A percentile compares a stretch with the other conserved stretches of the same genome.
These are phyloP conservation scores for Xenopus borealis DNA, from an alignment of 2,113 vertebrate species.

Conservation along the genomic window DNA sequence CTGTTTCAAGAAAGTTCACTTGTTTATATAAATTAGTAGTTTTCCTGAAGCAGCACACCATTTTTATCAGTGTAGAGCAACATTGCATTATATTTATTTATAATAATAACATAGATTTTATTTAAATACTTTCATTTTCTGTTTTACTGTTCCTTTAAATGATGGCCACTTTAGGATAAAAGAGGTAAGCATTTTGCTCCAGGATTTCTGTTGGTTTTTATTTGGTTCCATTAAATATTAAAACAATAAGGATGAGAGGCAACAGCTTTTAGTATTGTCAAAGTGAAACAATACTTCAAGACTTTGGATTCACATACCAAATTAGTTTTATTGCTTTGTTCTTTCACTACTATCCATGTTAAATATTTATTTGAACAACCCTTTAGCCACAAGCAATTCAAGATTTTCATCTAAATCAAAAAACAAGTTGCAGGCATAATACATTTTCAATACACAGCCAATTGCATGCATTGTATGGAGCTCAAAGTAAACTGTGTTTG, in stretches of 20 bases:
- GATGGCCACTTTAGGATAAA: not conserved
- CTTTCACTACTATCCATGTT: not conserved
- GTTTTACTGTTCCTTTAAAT: no score
- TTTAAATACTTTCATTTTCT: no score
- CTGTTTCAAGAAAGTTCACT: no score
- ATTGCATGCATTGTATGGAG: no score
- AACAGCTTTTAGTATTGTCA: not conserved
- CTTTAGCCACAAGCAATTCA: not conserved
- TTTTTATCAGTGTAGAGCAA: no score
- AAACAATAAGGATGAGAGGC: not conserved
- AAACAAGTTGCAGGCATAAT: no score
- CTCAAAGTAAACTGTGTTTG: no score
- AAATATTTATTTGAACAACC: not conserved
- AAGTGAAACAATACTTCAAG: not conserved
- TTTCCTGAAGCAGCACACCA: no score
- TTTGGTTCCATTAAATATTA: not conserved
- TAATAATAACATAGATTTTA: no score
- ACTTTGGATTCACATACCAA: not conserved
- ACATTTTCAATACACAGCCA: no score
- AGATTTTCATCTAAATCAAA: not conserved
- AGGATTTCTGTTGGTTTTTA: not conserved
- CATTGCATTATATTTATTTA: no score
- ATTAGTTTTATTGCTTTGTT: not conserved
- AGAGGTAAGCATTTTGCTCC: not conserved
- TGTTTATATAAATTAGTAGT: no score